phyloP scores from a whole-genome alignment of 2,888 invertebrate genomes.

The Hypercompe scribonia region DNA sequence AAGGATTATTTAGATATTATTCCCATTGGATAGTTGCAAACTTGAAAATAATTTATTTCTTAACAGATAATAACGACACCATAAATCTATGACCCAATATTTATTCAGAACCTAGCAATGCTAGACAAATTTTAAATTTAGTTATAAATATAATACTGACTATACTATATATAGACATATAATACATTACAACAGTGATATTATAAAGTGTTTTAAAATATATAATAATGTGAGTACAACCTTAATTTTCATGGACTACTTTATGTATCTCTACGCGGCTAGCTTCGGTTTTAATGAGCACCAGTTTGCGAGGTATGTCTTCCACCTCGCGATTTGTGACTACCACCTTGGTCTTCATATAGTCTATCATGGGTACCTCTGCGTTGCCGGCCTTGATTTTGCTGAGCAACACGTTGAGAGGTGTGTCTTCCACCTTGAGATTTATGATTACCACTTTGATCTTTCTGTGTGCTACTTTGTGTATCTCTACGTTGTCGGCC shows the following conservation, averaged over 20 bases:
- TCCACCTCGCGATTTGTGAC: neutral
- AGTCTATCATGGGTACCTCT: neutral
- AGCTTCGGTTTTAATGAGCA: conserved; percentile 25
- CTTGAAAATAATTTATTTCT: neutral
- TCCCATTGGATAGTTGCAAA: neutral
- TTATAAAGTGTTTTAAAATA: neutral
- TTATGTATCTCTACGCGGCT: neutral
- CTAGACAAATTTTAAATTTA: neutral
- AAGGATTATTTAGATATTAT: neutral
- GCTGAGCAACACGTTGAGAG: conserved; percentile 21
- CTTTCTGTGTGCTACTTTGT: neutral
- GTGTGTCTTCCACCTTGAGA: neutral
- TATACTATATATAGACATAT: neutral
- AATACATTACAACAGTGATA: neutral
- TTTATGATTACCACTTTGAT: neutral
- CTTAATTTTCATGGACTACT: neutral
- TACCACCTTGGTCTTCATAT: neutral
- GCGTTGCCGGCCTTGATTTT: conserved; percentile 7
- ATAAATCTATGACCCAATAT: neutral
- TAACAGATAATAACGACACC: neutral
- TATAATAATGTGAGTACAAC: conserved; percentile 12
- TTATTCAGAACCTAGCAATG: neutral
- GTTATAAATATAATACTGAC: neutral
- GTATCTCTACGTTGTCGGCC: neutral
- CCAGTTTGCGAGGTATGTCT: conserved; percentile 8